These are phyloP conservation scores for Sebastes flavidus DNA, from an alignment of 2,797 vertebrate genomes.

Conservation along the genomic window DNA sequence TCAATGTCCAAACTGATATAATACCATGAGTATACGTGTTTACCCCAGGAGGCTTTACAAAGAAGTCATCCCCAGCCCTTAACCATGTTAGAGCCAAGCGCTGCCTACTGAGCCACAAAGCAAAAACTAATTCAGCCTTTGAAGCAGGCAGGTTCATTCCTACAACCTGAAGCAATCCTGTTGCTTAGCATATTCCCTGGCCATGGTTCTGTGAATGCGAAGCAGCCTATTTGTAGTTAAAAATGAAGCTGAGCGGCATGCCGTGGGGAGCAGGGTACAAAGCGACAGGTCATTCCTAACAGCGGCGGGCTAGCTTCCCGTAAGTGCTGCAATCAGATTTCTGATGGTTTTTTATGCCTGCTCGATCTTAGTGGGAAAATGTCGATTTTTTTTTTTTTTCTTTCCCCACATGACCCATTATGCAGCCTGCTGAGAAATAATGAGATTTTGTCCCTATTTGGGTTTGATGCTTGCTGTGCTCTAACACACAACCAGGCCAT, in stretches of 20 bases:
- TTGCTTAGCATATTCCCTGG: slow-evolving; percentile 33
- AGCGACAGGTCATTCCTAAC: slow-evolving; percentile 65
- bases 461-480: slow-evolving; percentile 62
- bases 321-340: slow-evolving; percentile 73
- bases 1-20: not conserved
- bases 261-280: slow-evolving; percentile 40
- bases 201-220: slow-evolving; percentile 38
- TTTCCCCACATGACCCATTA: slow-evolving; percentile 66
- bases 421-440: slow-evolving; percentile 71
- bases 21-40: not conserved
- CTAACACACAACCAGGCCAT: slow-evolving; percentile 60
- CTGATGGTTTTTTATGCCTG: slow-evolving; percentile 56
- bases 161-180: slow-evolving; percentile 45
- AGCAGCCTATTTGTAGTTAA: slow-evolving; percentile 56
- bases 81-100: not conserved
- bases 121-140: slow-evolving; percentile 27
- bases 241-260: slow-evolving; percentile 48
- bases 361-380: slow-evolving; percentile 60
- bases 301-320: slow-evolving; percentile 42
- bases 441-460: slow-evolving; percentile 74
- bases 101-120: slow-evolving; percentile 11
- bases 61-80: not conserved
- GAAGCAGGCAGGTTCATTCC: slow-evolving; percentile 22
- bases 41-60: not conserved
- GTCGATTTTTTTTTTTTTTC: slow-evolving; percentile 30